phyloP scores from a whole-genome alignment of 2,888 invertebrate species.

The Augochlorella aurata region DNA sequence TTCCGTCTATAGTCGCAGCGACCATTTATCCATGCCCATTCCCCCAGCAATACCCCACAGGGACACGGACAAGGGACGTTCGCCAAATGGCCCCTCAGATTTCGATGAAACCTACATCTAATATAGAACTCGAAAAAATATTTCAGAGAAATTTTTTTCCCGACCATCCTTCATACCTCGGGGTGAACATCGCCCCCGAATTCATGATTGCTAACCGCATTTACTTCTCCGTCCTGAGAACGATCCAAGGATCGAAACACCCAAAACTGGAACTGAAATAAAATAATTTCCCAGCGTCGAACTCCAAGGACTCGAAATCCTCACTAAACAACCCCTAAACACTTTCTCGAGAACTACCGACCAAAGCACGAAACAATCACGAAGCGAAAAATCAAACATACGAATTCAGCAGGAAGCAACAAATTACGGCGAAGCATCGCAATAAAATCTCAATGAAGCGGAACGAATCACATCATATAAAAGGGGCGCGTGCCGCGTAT shows the following conservation, averaged over 20 bases:
- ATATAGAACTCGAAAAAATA: constrained; percentile 1
- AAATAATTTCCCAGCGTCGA: background rate
- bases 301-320: too few relatives aligned
- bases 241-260: too few relatives aligned
- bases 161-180: background rate
- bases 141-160: background rate
- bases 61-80: background rate
- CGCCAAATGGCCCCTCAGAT: background rate
- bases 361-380: too few relatives aligned
- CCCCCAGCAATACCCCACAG: background rate
- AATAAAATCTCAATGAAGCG: background rate
- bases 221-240: background rate
- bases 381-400: too few relatives aligned
- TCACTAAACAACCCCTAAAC: too few relatives aligned
- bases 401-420: background rate
- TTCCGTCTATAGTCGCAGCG: background rate
- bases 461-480: background rate
- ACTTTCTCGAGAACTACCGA: too few relatives aligned
- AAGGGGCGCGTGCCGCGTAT: background rate
- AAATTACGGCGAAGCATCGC: background rate
- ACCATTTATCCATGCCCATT: background rate
- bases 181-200: background rate
- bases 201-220: background rate
- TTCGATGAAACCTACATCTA: background rate
- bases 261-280: too few relatives aligned